Conservation (phyloP, 2,888 invertebrate species). For the Ennomos erosarius region DNA sequence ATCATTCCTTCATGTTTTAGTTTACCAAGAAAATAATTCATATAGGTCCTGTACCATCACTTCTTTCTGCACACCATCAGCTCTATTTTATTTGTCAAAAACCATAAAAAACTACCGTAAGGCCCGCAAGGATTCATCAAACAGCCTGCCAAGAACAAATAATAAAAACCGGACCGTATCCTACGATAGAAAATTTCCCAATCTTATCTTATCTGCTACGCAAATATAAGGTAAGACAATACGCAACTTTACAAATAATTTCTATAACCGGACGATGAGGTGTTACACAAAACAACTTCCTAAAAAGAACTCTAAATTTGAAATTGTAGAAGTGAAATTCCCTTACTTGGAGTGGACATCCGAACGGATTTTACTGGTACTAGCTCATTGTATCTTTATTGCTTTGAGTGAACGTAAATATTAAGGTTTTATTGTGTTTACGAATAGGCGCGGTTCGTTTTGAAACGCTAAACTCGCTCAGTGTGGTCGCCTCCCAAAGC, state of each 20-base stretch:
- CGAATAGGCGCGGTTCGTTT: conserved; percentile 69
- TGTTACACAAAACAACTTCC: conserved; percentile 35
- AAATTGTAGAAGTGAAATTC: conserved; percentile 39
- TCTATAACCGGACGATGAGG: conserved; percentile 60
- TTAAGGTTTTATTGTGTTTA: conserved; percentile 81
- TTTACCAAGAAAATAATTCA: not conserved
- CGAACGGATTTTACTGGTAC: conserved; percentile 68
- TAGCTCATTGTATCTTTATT: conserved; percentile 78
- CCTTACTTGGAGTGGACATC: conserved; percentile 42
- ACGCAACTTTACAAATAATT: conserved; percentile 75
- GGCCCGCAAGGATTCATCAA: conserved; percentile 42
- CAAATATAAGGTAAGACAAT: conserved; percentile 76
- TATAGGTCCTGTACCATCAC: not conserved
- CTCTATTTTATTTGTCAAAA: conserved; percentile 25
- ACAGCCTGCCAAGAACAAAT: conserved; percentile 70
- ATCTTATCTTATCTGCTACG: conserved; percentile 68
- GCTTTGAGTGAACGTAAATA: conserved; percentile 78
- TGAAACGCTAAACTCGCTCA: conserved; percentile 52
- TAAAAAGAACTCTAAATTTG: conserved; percentile 42
- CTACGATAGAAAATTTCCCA: conserved; percentile 58
- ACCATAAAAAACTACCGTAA: conserved; percentile 29
- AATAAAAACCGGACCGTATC: conserved; percentile 49
- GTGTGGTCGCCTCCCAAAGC: conserved; percentile 81
- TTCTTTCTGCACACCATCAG: too few species aligned
- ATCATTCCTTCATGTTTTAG: not conserved